Evolutionary conservation across 2,113 vertebrate genomes (phyloP).

Genomic region (Chiloscyllium plagiosum): DNA sequence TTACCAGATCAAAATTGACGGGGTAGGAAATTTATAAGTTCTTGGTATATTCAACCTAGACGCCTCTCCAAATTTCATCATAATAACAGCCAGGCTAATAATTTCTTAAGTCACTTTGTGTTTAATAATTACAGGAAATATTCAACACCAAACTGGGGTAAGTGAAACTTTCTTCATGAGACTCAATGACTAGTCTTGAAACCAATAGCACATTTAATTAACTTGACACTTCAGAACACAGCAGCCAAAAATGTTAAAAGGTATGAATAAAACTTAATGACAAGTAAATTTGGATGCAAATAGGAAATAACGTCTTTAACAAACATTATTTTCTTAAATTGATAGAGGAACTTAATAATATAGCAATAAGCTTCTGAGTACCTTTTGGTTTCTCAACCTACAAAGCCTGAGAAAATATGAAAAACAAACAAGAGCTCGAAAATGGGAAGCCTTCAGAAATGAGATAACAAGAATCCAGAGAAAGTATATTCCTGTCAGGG

Average conservation of each 20-base stretch:
- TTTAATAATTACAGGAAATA: background rate
- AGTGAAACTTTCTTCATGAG: background rate
- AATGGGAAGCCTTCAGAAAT: no score
- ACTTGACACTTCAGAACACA: background rate
- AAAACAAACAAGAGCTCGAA: no score
- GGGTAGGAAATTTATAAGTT: background rate
- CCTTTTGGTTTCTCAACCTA: background rate
- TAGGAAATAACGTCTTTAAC: background rate
- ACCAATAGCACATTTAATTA: background rate
- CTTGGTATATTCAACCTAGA: background rate
- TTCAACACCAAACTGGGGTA: background rate
- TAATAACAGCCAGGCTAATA: background rate
- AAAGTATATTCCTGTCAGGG: no score
- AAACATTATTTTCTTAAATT: background rate
- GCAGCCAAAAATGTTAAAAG: background rate
- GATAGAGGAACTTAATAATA: background rate
- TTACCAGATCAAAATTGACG: background rate
- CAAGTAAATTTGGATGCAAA: background rate
- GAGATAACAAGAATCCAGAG: no score
- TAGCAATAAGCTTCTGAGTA: background rate
- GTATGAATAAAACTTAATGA: background rate
- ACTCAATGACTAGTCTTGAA: background rate
- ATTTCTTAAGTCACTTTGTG: background rate
- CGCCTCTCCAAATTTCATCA: background rate
- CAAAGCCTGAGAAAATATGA: background rate